Percentiles rank a stretch among this genome's conserved stretches.
These are phyloP conservation scores for Hippopotamus amphibius DNA, from an alignment of 2,113 vertebrate species.

Conservation along the genomic window DNA sequence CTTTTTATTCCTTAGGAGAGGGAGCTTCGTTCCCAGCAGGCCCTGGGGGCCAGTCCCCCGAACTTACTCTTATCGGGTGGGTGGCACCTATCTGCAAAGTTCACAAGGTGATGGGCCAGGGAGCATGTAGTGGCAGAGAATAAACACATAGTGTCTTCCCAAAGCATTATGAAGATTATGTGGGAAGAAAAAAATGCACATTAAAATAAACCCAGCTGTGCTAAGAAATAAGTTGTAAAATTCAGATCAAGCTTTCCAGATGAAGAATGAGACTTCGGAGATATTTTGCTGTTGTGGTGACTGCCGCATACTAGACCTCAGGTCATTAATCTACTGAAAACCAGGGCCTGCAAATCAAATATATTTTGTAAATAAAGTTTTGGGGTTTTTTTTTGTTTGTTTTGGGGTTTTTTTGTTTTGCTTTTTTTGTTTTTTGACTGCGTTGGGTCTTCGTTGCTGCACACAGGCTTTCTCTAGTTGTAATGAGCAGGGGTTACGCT, in stretches of 20 bases:
- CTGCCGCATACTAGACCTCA: neutral
- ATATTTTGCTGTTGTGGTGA: neutral
- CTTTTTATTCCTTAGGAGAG: neutral
- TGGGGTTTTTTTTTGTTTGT: neutral
- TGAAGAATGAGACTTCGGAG: neutral
- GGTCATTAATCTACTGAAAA: neutral
- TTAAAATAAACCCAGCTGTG: neutral
- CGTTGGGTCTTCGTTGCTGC: no score
- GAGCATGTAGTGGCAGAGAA: neutral
- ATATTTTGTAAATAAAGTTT: constrained; percentile 72
- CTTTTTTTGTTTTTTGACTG: no score
- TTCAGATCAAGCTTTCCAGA: neutral
- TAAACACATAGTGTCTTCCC: neutral
- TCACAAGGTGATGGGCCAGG: neutral
- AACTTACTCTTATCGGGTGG: neutral
- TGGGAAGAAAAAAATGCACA: neutral
- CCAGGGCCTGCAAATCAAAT: neutral
- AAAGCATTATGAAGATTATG: neutral
- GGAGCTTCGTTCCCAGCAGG: neutral
- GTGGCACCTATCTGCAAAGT: neutral
- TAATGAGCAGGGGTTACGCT: no score
- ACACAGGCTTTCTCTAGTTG: no score
- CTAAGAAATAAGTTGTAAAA: neutral
- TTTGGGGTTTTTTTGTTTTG: no score
- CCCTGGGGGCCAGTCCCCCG: no score